These are phyloP conservation scores for Tupaia tana DNA, from an alignment of 2,113 vertebrate species.

Conservation along the genomic window DNA sequence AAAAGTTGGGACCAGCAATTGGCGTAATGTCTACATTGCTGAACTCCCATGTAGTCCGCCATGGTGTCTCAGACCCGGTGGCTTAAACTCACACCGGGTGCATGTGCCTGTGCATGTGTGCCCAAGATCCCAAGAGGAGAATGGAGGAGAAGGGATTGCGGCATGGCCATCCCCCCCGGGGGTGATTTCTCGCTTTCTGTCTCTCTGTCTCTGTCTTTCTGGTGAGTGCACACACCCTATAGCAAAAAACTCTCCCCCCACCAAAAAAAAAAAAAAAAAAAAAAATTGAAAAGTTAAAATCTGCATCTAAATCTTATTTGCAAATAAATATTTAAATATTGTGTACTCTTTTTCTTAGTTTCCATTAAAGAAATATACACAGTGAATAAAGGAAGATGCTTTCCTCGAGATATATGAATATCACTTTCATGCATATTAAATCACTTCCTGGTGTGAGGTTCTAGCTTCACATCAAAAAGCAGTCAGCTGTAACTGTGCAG, in stretches of 20 bases:
- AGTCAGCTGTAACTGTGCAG: neutral
- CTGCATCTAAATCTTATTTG: neutral
- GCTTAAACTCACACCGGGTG: too few relatives aligned
- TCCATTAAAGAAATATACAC: neutral
- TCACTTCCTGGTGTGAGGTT: neutral
- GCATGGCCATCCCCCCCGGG: too few relatives aligned
- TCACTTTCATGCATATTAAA: conserved; percentile 6
- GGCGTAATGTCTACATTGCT: too few relatives aligned
- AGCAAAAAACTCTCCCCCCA: too few relatives aligned
- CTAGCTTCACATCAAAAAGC: neutral
- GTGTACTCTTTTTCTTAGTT: neutral
- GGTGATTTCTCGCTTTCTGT: too few relatives aligned
- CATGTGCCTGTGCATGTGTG: too few relatives aligned
- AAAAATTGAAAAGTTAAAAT: neutral
- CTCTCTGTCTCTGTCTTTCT: too few relatives aligned
- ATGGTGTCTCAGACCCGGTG: too few relatives aligned
- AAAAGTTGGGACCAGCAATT: neutral
- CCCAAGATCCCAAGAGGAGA: too few relatives aligned
- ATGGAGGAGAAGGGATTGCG: too few relatives aligned
- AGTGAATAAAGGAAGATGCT: neutral
- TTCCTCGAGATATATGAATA: neutral
- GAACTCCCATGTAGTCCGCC: too few relatives aligned
- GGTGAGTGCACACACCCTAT: too few relatives aligned
- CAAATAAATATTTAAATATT: neutral
- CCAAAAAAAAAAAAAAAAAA: neutral